Conservation (phyloP, 2,888 invertebrate genomes). For the Yponomeuta evonymella region DNA sequence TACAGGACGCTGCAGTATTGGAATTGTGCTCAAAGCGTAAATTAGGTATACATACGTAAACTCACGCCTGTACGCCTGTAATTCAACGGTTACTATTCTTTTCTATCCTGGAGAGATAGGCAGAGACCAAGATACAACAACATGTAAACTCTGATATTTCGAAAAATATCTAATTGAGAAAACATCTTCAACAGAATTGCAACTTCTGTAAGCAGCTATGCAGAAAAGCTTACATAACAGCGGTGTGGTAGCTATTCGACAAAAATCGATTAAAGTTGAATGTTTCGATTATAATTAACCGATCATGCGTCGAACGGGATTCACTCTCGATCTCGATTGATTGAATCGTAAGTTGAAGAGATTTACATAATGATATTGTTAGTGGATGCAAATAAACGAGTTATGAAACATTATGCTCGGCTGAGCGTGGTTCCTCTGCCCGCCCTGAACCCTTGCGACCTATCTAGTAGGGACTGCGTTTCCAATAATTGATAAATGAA, state of each 20-base stretch:
- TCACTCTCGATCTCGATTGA: conserved; percentile 55
- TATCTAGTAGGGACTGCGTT: background rate
- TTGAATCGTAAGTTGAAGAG: conserved; percentile 34
- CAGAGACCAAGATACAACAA: too few species aligned
- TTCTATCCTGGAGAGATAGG: too few species aligned
- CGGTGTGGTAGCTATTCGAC: background rate
- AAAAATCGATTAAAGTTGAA: conserved; percentile 11
- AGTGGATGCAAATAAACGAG: conserved; percentile 56
- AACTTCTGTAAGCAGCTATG: background rate
- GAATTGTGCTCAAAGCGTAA: too few species aligned
- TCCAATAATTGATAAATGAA: too few species aligned
- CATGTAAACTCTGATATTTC: too few species aligned
- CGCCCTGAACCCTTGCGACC: background rate
- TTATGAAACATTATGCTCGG: conserved; percentile 28
- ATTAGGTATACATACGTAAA: too few species aligned
- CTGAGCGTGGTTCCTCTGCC: conserved; percentile 15
- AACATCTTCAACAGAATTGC: background rate
- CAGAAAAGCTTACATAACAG: background rate
- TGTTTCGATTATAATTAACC: conserved; percentile 15
- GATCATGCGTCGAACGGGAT: conserved; percentile 35
- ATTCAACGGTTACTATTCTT: too few species aligned
- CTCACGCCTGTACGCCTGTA: too few species aligned
- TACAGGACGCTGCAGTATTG: too few species aligned
- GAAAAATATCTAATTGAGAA: too few species aligned
- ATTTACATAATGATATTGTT: conserved; percentile 69